These are phyloP conservation scores for Corythaeola cristata DNA, from an alignment of 2,113 vertebrate genomes.

Conservation along the genomic window DNA sequence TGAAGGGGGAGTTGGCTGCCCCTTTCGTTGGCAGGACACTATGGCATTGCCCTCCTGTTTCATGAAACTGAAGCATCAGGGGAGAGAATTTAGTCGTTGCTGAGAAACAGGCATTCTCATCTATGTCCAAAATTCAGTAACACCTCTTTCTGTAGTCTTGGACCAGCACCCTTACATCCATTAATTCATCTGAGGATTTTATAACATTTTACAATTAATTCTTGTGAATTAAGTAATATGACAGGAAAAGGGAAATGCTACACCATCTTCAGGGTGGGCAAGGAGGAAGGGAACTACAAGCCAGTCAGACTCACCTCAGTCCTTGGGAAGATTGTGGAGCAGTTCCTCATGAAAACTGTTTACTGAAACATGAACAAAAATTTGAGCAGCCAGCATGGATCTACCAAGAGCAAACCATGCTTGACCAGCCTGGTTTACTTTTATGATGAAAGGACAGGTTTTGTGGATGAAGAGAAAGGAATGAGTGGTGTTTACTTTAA, in stretches of 20 bases:
- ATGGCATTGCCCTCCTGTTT: neutral
- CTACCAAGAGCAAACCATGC: neutral
- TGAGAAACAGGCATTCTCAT: neutral
- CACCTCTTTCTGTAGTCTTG: neutral
- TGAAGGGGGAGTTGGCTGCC: neutral
- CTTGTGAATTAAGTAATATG: fast-evolving
- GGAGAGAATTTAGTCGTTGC: neutral
- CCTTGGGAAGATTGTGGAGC: neutral
- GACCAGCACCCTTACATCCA: neutral
- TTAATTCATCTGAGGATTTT: neutral
- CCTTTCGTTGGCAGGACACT: neutral
- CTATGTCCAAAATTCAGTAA: neutral
- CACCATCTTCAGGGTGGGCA: neutral
- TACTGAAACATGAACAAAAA: neutral
- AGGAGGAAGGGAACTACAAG: neutral
- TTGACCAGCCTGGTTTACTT: neutral
- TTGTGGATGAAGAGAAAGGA: neutral
- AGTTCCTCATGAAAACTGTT: neutral
- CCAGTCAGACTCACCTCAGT: neutral
- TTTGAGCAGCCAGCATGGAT: neutral
- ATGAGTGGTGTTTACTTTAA: neutral
- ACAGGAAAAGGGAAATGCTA: neutral
- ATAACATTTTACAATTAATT: neutral
- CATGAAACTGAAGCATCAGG: neutral
- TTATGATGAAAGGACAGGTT: neutral